Evolutionary conservation across 2,888 invertebrate species (phyloP).

Genomic region (Drosophila mimetica): DNA sequence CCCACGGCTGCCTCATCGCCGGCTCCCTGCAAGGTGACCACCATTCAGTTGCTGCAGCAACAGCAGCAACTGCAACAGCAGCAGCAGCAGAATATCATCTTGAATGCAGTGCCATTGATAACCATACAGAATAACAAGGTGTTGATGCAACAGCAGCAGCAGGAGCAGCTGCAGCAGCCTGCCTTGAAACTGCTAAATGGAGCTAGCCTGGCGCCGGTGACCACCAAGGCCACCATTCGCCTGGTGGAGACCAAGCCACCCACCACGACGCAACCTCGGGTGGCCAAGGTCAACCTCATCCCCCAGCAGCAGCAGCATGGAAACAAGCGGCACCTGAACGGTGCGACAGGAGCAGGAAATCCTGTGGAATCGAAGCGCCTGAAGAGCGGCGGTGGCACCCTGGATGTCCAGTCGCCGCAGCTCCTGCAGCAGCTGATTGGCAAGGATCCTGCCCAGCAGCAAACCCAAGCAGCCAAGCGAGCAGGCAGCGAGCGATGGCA

Average conservation of each 20-base stretch:
- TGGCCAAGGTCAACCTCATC: slow-evolving; percentile 50
- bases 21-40: slow-evolving; percentile 52
- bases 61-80: slow-evolving; percentile 57
- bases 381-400: slow-evolving; percentile 72
- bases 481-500: slow-evolving; percentile 69
- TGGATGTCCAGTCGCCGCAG: slow-evolving; percentile 84
- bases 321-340: slow-evolving; percentile 79
- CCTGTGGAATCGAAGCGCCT: slow-evolving; percentile 80
- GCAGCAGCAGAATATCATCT: slow-evolving; percentile 78
- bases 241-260: slow-evolving; percentile 68
- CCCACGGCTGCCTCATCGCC: slow-evolving; percentile 58
- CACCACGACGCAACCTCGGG: slow-evolving; percentile 24
- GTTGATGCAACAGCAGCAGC: slow-evolving; percentile 65
- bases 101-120: slow-evolving; percentile 82
- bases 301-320: slow-evolving; percentile 68
- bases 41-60: slow-evolving; percentile 59
- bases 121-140: slow-evolving; percentile 82
- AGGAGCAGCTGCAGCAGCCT: slow-evolving; percentile 60
- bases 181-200: slow-evolving; percentile 68
- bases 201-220: slow-evolving; percentile 55
- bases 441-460: slow-evolving; percentile 80
- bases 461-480: slow-evolving; percentile 84
- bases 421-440: slow-evolving; percentile 87
- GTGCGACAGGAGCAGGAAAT: slow-evolving; percentile 51
- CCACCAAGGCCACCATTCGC: slow-evolving; percentile 78